Percentiles rank a stretch among this genome's conserved stretches.
Evolutionary conservation across 2,797 vertebrate species (phyloP).

Genomic region (Petrocephalus schoutedeni): DNA sequence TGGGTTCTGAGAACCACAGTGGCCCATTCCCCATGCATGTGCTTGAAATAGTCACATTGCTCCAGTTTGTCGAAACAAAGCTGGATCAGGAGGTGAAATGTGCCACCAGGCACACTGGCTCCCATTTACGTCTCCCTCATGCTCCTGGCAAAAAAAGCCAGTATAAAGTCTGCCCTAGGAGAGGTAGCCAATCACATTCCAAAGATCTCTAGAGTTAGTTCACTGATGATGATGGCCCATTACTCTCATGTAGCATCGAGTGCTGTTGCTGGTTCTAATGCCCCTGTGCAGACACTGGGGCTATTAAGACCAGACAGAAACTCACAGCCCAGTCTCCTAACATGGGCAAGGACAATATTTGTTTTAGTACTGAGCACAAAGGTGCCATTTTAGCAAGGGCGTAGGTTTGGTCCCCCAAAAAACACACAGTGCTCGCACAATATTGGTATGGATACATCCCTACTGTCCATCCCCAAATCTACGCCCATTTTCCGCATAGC

Average conservation of each 20-base stretch:
- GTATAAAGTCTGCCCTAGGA: background rate
- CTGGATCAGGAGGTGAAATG: background rate
- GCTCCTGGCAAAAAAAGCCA: background rate
- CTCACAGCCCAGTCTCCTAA: conserved; percentile 41
- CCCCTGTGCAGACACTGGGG: conserved; percentile 38
- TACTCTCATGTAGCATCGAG: background rate
- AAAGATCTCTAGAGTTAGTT: background rate
- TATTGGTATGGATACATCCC: background rate
- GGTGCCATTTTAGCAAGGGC: conserved; percentile 38
- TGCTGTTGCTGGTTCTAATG: background rate
- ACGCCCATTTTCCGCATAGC: background rate
- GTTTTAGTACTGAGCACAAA: conserved; percentile 48
- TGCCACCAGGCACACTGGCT: background rate
- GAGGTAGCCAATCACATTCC: background rate
- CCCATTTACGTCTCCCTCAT: background rate
- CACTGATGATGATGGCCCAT: background rate
- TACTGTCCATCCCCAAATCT: background rate
- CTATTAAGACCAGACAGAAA: conserved; percentile 46
- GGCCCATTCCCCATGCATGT: background rate
- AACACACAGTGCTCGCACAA: background rate
- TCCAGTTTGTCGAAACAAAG: background rate
- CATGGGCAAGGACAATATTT: conserved; percentile 50
- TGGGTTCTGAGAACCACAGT: background rate
- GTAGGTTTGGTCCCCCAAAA: background rate
- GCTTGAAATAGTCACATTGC: background rate